These are phyloP conservation scores for Orbicella faveolata DNA, from an alignment of 64 coral and sea anemone genomes.

Conservation along the genomic window DNA sequence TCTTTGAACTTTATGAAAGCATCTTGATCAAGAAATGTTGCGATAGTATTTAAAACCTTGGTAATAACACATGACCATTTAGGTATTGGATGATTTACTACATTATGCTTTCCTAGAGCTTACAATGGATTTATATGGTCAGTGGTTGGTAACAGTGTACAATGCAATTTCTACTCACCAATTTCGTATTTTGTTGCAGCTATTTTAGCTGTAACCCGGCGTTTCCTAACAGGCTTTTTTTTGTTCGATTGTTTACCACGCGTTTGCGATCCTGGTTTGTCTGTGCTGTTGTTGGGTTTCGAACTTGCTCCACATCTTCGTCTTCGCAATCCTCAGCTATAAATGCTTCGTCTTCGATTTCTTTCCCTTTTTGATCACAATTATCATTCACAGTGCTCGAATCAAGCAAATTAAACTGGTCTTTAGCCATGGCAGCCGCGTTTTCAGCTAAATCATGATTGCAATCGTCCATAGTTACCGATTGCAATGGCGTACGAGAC, in stretches of 20 bases:
- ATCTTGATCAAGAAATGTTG: too few species aligned
- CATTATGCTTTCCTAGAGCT: too few species aligned
- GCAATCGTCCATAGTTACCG: not conserved
- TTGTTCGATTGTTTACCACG: not conserved
- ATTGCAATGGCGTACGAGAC: not conserved
- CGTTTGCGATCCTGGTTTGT: not conserved
- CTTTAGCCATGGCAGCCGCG: not conserved
- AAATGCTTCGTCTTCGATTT: not conserved
- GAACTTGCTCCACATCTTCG: not conserved
- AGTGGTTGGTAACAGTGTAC: not conserved
- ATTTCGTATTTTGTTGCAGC: conserved; percentile 65
- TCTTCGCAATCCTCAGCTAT: not conserved
- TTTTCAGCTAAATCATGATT: not conserved
- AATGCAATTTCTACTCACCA: conserved; percentile 23
- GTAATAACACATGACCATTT: not conserved
- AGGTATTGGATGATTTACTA: too few species aligned
- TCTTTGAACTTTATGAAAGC: not conserved
- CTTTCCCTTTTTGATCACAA: conserved; percentile 6
- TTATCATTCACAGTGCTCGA: not conserved
- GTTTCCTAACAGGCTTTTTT: conserved; percentile 26
- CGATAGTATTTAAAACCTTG: too few species aligned
- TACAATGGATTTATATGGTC: too few species aligned
- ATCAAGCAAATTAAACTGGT: not conserved
- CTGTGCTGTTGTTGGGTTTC: not conserved
- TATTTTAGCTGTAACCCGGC: conserved; percentile 51